phyloP scores from a whole-genome alignment of 1,140 invertebrate species.

The Drosophila murphyi region DNA sequence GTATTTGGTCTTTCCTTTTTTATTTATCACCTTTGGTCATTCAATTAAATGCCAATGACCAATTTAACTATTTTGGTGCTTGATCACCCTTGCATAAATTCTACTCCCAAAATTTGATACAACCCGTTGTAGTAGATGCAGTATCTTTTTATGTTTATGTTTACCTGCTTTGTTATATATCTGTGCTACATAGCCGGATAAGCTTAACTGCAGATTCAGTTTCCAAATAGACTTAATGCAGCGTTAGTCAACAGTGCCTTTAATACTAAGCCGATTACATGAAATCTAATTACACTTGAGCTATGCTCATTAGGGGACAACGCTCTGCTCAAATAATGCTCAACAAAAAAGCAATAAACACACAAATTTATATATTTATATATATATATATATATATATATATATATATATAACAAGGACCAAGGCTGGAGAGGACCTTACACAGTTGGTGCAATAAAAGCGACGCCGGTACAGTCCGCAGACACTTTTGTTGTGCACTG shows the following conservation, averaged over 20 bases:
- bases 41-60: no score
- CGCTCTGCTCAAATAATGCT: constrained; percentile 9
- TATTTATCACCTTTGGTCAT: no score
- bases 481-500: constrained; percentile 50
- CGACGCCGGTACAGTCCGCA: constrained; percentile 49
- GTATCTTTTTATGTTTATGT: no score
- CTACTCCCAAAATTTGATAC: no score
- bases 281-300: constrained; percentile 70
- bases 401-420: constrained; percentile 3
- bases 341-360: constrained; percentile 32
- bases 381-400: constrained; percentile 1
- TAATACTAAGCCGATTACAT: constrained; percentile 63
- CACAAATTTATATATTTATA: constrained; percentile 12
- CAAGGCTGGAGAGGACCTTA: constrained; percentile 3
- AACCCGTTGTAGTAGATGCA: no score
- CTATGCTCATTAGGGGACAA: constrained; percentile 54
- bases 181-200: neutral
- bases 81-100: no score
- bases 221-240: neutral
- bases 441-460: constrained; percentile 43
- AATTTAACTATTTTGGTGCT: no score
- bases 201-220: neutral
- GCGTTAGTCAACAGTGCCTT: constrained; percentile 9
- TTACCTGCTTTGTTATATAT: neutral
- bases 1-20: no score